Conservation (phyloP, 2,113 vertebrate species). For the Clupea harengus region DNA sequence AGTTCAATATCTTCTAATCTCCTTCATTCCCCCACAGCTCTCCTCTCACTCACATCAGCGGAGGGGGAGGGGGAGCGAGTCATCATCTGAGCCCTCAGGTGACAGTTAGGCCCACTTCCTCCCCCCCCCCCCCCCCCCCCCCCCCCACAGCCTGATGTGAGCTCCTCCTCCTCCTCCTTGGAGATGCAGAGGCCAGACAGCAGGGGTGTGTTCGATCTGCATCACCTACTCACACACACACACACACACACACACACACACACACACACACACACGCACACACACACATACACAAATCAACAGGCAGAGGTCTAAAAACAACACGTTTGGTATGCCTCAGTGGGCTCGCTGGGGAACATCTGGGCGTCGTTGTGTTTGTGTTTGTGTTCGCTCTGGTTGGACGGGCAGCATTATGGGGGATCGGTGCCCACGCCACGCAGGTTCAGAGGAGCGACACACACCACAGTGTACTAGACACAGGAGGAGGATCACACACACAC, state of each 20-base stretch:
- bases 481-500: conserved; percentile 1
- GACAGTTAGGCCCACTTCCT: conserved; percentile 23
- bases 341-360: neutral
- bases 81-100: conserved; percentile 41
- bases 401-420: neutral
- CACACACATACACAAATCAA: neutral
- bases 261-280: neutral
- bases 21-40: conserved; percentile 33
- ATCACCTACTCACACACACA: neutral
- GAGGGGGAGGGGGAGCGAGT: neutral
- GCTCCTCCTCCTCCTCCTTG: neutral
- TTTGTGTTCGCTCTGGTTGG: conserved; percentile 11
- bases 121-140: conserved; percentile 8
- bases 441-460: neutral
- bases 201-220: neutral
- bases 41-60: conserved; percentile 24
- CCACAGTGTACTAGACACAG: neutral
- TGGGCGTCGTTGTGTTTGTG: neutral
- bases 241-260: neutral
- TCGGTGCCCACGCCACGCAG: neutral
- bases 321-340: neutral
- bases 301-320: neutral
- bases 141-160: neutral
- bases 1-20: conserved; percentile 49
- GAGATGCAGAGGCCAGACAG: neutral